Evolutionary conservation across 2,113 vertebrate genomes (phyloP), one percentile per base, ranked within the genome.

Genomic region (Pomatorhinus ruficollis): DNA sequence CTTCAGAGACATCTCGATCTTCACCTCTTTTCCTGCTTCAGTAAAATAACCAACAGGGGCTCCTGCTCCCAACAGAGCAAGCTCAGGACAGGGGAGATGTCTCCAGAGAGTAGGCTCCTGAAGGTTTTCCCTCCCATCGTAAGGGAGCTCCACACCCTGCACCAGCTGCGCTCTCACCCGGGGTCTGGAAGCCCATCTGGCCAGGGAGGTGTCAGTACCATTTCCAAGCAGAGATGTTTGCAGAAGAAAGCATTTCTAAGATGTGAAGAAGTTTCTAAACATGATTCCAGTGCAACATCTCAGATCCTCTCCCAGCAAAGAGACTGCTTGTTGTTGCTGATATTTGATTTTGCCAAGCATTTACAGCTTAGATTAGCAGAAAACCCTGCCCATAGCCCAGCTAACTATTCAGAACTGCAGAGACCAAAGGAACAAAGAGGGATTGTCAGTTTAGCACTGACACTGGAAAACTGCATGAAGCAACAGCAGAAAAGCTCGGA

Each of bases 381-480:
- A 93, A 96, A 72, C 70, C 44, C 28, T 81, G 76, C 74, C 71
- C 44, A 6, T 14, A 75, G 72, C 18, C 44, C 60, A 77, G 64
- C 82, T 39, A 89, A 83, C 96, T 88, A 94, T 81, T 95, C 93
- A 95, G 64, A 68, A 66, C 82, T 53, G 66, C 79, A 87, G 47
- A 89, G 74, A 87, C 70, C 75, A 87, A 85, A 92, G 49, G 86
- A 96, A 97, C 96, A 96, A 96, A 96, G 93, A 87, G 40, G 30
- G 77, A 90, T 89, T 96, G 93, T 95, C 93, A 94, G 25, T 47
- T 90, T 59, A 66, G 78, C 49, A 81, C 64, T 52, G 79, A 83
- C 83, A 92, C 59, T 83, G 93, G 93, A 70, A 95, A 96, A 96
- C 39, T 59, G 50, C 79, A 74, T 0, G 82, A 83, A 93, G 52